Evolutionary conservation across 2,113 vertebrate species (phyloP), one percentile per base, ranked within the genome.

Genomic region (Trogon melanurus): DNA sequence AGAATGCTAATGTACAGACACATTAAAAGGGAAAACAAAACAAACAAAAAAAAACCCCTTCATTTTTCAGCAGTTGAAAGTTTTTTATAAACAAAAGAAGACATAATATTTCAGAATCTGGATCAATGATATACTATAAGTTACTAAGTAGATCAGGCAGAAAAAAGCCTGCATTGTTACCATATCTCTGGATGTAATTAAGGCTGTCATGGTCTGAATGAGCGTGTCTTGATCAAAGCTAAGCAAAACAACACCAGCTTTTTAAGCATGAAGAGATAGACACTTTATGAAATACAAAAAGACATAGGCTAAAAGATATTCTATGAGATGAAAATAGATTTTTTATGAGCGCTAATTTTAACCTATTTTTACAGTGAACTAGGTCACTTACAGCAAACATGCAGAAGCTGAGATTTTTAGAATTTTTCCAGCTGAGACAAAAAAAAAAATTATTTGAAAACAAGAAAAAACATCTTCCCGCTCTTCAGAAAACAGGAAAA

Each of bases 181-280:
- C n/a, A 1, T 79, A 57, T 92, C 71, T 88, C 71, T 92, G 90
- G 32, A 86, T 78, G 53, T 92, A 95, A 96, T 85, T 95, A 95
- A 94, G 57, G 58, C 72, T 84, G 85, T 87, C 79, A 90, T 64
- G 75, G 50, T 93, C 80, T 85, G 84, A 96, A 93, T 71, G 45
- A 91, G 85, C 27, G 2, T 78, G 36, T 94, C 95, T 93, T 92
- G 95, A 97, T 97, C 87, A 97, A 97, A 97, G 94, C 75, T 84
- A 87, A 91, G 65, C 58, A 80, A 94, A 97, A 93, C 57, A 95
- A 89, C 45, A 66, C 34, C 47, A 83, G 79, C 60, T 85, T 90
- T 94, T 92, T 85, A 95, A 83, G 81, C 82, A 83, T 32, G 69
- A 71, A 91, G 90, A 96, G 85, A 97, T 18, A 86, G 53, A 73